These are phyloP conservation scores for Plebejus anna DNA, from an alignment of 2,888 invertebrate genomes.

Conservation along the genomic window DNA sequence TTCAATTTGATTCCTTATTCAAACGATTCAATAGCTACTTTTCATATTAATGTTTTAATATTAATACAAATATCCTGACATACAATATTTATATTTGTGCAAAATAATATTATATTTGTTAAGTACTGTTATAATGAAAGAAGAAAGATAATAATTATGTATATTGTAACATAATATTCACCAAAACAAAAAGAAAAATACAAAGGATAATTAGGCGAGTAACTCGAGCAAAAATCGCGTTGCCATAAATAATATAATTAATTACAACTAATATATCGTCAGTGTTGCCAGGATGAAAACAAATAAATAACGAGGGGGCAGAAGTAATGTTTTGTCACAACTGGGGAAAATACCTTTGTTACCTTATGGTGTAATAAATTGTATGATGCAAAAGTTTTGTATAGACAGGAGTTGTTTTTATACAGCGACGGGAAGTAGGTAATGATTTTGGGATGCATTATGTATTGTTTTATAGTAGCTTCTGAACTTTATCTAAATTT, in stretches of 20 bases:
- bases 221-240: not conserved
- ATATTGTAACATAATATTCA: not conserved
- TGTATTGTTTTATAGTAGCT: not conserved
- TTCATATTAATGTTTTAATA: too few relatives aligned
- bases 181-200: not conserved
- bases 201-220: not conserved
- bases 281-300: conserved; percentile 45
- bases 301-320: conserved; percentile 57
- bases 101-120: not conserved
- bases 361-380: not conserved
- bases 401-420: not conserved
- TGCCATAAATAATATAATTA: conserved; percentile 24
- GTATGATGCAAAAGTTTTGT: not conserved
- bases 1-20: too few relatives aligned
- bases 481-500: not conserved
- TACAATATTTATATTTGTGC: too few relatives aligned
- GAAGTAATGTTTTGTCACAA: conserved; percentile 25
- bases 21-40: too few relatives aligned
- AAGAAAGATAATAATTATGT: too few relatives aligned
- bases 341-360: not conserved
- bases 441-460: not conserved
- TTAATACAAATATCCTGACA: too few relatives aligned
- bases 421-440: not conserved
- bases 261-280: conserved; percentile 19
- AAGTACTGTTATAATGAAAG: too few relatives aligned